Conservation (phyloP, 2,797 vertebrate species). For the Myotis daubentonii region DNA sequence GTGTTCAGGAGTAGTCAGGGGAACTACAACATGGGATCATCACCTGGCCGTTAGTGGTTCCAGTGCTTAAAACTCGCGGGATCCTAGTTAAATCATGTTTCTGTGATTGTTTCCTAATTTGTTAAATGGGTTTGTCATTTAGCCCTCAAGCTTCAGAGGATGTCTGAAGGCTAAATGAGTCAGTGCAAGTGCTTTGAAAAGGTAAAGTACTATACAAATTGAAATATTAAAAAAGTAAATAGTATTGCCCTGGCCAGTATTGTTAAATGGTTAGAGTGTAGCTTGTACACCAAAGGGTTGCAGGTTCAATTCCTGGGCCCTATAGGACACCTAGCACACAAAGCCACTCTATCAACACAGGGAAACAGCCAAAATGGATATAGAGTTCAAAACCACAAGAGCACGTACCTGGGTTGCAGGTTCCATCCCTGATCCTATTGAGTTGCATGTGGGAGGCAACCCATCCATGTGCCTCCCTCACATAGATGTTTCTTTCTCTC, state of each 20-base stretch:
- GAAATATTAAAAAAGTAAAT: neutral
- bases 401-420: too few species aligned
- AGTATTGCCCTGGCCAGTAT: neutral
- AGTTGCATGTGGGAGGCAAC: too few species aligned
- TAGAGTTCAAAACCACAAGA: too few species aligned
- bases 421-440: too few species aligned
- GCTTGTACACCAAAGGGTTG: too few species aligned
- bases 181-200: neutral
- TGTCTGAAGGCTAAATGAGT: neutral
- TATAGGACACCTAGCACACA: too few species aligned
- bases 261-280: too few species aligned
- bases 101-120: neutral
- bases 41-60: neutral
- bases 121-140: neutral
- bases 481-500: too few species aligned
- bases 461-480: too few species aligned
- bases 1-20: neutral
- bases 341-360: too few species aligned
- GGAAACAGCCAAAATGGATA: too few species aligned
- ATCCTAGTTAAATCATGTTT: neutral
- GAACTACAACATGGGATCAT: neutral
- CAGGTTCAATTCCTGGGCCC: too few species aligned
- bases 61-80: neutral
- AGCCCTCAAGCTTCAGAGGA: neutral
- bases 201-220: neutral